A percentile compares a stretch with the other conserved stretches of the same genome.
phyloP scores from a whole-genome alignment of 2,888 invertebrate species.

The Stenurella melanura region DNA sequence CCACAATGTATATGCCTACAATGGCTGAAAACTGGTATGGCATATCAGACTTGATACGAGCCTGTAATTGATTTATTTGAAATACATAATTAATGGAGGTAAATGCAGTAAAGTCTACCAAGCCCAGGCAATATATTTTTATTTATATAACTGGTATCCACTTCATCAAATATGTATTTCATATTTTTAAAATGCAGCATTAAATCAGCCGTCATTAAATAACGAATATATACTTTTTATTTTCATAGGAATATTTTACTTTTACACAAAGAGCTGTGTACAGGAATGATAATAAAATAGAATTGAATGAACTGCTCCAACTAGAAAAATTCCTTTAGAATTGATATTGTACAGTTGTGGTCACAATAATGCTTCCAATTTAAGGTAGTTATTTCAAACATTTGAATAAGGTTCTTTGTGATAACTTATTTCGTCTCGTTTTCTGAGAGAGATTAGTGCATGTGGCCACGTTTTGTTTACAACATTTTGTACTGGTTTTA shows the following conservation, averaged over 20 bases:
- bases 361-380: no score
- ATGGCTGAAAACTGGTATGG: background rate
- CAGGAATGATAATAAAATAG: no score
- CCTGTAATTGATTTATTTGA: conserved; percentile 18
- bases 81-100: background rate
- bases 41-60: background rate
- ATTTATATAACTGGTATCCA: conserved; percentile 9
- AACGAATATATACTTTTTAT: background rate
- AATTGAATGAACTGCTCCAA: no score
- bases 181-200: conserved; percentile 10
- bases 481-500: no score
- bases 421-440: no score
- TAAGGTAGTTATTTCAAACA: no score
- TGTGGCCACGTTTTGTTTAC: no score
- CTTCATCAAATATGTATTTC: conserved; percentile 4
- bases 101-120: conserved; percentile 8
- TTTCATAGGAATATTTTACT: background rate
- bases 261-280: background rate
- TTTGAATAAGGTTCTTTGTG: no score
- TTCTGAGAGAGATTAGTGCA: no score
- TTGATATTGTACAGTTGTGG: no score
- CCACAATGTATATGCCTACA: conserved; percentile 15
- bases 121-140: background rate
- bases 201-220: background rate
- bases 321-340: no score